Percentiles rank a stretch among this genome's conserved stretches.
phyloP scores from a whole-genome alignment of 2,113 vertebrate species.

The Syrmaticus mikado region DNA sequence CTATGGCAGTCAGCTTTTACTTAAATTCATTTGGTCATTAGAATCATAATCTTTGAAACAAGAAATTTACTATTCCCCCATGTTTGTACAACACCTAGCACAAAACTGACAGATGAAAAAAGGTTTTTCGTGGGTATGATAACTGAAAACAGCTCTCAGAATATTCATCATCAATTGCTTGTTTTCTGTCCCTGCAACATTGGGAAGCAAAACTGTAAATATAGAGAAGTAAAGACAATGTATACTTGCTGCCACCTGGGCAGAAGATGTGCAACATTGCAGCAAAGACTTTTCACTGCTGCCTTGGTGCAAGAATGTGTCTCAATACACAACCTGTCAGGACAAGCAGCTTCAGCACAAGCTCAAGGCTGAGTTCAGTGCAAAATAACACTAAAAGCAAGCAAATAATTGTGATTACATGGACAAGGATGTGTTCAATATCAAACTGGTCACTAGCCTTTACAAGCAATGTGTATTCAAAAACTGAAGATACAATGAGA shows the following conservation, averaged over 20 bases:
- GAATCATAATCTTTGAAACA: neutral
- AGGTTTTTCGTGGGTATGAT: neutral
- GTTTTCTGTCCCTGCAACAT: neutral
- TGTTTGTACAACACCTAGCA: neutral
- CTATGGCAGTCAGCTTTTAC: neutral
- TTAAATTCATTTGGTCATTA: neutral
- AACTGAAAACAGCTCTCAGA: neutral
- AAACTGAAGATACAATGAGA: neutral
- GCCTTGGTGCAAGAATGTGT: rapidly evolving
- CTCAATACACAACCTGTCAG: neutral
- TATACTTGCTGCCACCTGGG: neutral
- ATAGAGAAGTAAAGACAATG: neutral
- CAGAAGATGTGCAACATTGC: neutral
- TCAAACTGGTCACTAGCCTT: too few relatives aligned
- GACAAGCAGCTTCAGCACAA: neutral
- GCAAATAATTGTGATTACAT: neutral
- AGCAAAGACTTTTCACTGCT: neutral
- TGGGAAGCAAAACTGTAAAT: neutral
- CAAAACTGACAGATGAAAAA: neutral
- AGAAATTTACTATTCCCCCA: neutral
- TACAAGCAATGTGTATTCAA: neutral
- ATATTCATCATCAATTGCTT: rapidly evolving
- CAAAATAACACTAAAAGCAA: rapidly evolving
- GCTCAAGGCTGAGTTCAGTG: rapidly evolving
- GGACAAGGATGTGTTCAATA: neutral